A percentile compares a stretch with the other conserved stretches of the same genome.
Conservation (phyloP, 2,113 vertebrate genomes). For the Phaethon lepturus region DNA sequence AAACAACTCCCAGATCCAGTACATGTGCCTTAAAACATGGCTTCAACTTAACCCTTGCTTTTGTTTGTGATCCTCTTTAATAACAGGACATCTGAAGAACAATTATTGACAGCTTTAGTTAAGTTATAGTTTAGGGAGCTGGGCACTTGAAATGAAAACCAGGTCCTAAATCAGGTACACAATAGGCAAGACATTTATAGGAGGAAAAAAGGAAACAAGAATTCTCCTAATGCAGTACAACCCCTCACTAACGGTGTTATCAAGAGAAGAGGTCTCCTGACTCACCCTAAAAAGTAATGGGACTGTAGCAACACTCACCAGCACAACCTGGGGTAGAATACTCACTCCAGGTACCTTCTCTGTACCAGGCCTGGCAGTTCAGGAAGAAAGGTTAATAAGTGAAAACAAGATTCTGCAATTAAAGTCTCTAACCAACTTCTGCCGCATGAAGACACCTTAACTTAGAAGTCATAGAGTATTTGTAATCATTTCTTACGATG, state of each 20-base stretch:
- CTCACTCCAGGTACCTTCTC: not conserved
- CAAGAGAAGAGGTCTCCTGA: not conserved
- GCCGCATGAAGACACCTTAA: not conserved
- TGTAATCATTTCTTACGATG: not conserved
- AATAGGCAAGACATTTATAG: not conserved
- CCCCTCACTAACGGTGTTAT: not conserved
- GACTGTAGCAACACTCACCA: not conserved
- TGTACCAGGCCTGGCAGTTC: not conserved
- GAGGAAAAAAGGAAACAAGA: not conserved
- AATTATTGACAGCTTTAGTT: not conserved
- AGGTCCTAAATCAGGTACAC: not conserved
- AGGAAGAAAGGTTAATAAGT: not conserved
- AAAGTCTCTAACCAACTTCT: not conserved
- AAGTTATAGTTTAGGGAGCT: not conserved
- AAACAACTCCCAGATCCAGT: not conserved
- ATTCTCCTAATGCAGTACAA: not conserved
- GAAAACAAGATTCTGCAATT: not conserved
- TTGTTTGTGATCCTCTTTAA: not conserved
- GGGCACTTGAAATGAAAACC: not conserved
- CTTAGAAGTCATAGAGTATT: not conserved
- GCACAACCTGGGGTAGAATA: not conserved
- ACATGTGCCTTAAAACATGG: not conserved
- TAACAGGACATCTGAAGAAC: accelerated
- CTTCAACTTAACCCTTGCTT: not conserved
- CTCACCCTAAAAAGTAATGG: not conserved